Conservation (phyloP, 1,140 invertebrate genomes). For the Leptopilina clavipes region DNA sequence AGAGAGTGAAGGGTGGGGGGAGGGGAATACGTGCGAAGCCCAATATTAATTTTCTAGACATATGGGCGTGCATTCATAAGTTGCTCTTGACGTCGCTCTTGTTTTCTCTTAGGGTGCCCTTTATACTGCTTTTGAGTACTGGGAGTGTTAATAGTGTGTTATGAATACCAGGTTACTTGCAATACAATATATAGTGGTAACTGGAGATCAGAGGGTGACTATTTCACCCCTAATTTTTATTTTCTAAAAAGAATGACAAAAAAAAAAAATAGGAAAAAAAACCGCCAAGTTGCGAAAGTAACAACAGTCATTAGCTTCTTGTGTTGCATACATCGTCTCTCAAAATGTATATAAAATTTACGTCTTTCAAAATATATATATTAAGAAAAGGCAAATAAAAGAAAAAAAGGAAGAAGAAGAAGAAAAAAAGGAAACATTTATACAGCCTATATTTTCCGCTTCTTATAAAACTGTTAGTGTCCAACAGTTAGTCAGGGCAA, state of each 20-base stretch:
- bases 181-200: conserved; percentile 26
- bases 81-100: conserved; percentile 33
- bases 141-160: conserved; percentile 33
- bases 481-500: neutral
- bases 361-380: no score
- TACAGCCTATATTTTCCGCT: neutral
- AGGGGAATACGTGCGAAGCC: conserved; percentile 15
- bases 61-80: conserved; percentile 34
- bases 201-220: conserved; percentile 28
- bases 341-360: neutral
- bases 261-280: neutral
- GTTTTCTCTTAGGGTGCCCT: conserved; percentile 33
- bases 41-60: conserved; percentile 30
- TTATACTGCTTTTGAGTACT: conserved; percentile 27
- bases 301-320: conserved; percentile 2
- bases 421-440: neutral
- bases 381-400: neutral
- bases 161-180: conserved; percentile 32
- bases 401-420: neutral
- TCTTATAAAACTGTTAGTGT: neutral
- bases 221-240: conserved; percentile 33
- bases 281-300: conserved; percentile 8
- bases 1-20: neutral
- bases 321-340: neutral
- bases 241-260: neutral